A percentile compares a stretch with the other conserved stretches of the same genome.
These are phyloP conservation scores for Guaruba guarouba DNA, from an alignment of 2,113 vertebrate genomes.

Conservation along the genomic window DNA sequence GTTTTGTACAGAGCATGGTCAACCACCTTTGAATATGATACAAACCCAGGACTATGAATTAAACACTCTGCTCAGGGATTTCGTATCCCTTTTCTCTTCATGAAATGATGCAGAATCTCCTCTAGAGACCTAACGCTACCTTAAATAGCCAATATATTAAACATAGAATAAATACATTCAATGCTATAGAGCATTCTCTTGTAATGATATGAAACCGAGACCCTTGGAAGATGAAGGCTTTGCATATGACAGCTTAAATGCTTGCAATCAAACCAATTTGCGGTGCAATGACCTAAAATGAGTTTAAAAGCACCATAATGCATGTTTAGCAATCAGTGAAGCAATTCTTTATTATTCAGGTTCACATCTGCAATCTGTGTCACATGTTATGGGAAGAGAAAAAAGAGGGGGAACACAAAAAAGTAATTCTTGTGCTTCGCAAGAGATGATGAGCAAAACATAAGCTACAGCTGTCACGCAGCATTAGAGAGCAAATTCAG, in stretches of 20 bases:
- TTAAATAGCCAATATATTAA: neutral
- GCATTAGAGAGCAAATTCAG: neutral
- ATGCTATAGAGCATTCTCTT: neutral
- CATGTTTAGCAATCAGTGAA: slow-evolving; percentile 68
- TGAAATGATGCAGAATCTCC: neutral
- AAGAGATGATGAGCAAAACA: slow-evolving; percentile 13
- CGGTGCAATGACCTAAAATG: slow-evolving; percentile 62
- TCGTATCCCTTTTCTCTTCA: neutral
- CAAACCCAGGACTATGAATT: neutral
- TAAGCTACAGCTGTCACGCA: neutral
- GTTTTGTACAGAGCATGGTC: rapidly evolving
- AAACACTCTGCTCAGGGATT: neutral
- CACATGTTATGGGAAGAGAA: neutral
- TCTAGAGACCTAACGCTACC: neutral
- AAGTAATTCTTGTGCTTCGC: neutral
- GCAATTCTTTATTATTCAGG: slow-evolving; percentile 59
- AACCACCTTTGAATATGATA: neutral
- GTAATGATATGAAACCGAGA: slow-evolving; percentile 20
- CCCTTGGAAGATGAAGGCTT: slow-evolving; percentile 30
- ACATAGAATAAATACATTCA: neutral
- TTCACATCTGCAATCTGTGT: slow-evolving; percentile 51
- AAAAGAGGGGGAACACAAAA: neutral
- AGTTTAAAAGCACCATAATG: slow-evolving; percentile 69
- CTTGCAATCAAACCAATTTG: slow-evolving; percentile 73
- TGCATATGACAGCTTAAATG: slow-evolving; percentile 68